Percentiles rank a stretch among this genome's conserved stretches.
Evolutionary conservation across 1,140 invertebrate genomes (phyloP).

Genomic region (Ceratitis capitata): DNA sequence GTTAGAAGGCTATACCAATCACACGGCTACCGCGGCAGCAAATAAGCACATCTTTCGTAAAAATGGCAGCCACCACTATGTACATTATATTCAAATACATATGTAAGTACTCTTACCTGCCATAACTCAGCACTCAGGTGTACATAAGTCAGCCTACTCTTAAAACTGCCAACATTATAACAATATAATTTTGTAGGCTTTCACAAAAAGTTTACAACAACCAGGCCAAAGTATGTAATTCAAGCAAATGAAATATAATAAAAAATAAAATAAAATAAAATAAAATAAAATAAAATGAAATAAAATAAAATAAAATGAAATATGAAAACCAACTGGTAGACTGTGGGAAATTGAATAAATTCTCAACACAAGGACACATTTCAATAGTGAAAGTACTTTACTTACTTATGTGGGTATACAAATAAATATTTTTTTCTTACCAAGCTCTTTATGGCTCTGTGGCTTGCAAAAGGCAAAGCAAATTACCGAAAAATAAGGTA

Average conservation of each 20-base stretch:
- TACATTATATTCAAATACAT: neutral
- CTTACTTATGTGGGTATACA: neutral
- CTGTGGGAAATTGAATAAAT: slow-evolving; percentile 25
- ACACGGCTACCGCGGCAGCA: neutral
- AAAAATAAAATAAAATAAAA: too few species aligned
- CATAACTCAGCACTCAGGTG: neutral
- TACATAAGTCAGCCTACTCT: neutral
- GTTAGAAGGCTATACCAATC: too few species aligned
- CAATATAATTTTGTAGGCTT: slow-evolving; percentile 10
- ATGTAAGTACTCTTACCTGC: neutral
- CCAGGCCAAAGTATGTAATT: too few species aligned
- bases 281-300: too few species aligned
- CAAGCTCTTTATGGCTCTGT: neutral
- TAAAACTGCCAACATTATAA: neutral
- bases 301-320: too few species aligned
- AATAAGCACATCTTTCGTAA: neutral
- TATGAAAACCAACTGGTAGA: neutral
- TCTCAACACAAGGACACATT: slow-evolving; percentile 5
- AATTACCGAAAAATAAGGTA: neutral
- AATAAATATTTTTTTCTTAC: neutral
- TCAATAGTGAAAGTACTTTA: neutral
- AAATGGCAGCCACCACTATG: neutral
- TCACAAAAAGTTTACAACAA: neutral
- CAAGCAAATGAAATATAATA: neutral
- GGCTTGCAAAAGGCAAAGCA: neutral